Evolutionary conservation across 2,888 invertebrate genomes (phyloP).

Genomic region (Listrodromus nycthemerus): DNA sequence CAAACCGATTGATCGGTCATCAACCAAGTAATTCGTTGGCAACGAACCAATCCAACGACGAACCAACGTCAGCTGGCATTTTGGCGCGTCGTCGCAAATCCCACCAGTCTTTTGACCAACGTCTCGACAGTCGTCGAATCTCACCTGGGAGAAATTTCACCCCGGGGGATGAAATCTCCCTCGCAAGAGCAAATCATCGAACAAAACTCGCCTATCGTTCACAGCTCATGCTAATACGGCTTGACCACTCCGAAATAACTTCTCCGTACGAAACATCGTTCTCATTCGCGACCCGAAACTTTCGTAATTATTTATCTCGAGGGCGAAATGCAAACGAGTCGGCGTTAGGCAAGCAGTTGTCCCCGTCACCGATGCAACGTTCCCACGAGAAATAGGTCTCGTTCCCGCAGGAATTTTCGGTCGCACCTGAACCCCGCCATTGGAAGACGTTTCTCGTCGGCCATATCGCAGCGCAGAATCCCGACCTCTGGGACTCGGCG

Average conservation of each 20-base stretch:
- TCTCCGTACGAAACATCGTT: conserved; percentile 2
- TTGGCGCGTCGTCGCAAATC: neutral
- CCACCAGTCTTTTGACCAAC: neutral
- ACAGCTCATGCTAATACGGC: neutral
- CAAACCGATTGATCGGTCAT: no score
- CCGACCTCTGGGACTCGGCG: conserved; percentile 44
- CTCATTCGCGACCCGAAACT: neutral
- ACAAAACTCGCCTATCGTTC: neutral
- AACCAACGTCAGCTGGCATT: neutral
- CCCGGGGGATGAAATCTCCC: neutral
- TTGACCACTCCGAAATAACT: neutral
- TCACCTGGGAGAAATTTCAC: neutral
- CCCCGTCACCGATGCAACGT: neutral
- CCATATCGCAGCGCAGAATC: conserved; percentile 51
- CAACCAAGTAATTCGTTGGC: no score
- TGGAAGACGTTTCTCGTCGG: conserved; percentile 37
- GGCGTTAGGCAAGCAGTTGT: neutral
- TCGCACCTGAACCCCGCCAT: neutral
- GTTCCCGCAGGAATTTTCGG: neutral
- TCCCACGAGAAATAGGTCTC: neutral
- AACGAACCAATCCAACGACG: no score
- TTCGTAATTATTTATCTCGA: neutral
- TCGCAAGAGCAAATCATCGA: neutral
- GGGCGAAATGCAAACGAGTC: neutral
- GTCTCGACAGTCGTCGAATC: neutral